Evolutionary conservation across 2,113 vertebrate species (phyloP).

Genomic region (Thunnus thynnus): DNA sequence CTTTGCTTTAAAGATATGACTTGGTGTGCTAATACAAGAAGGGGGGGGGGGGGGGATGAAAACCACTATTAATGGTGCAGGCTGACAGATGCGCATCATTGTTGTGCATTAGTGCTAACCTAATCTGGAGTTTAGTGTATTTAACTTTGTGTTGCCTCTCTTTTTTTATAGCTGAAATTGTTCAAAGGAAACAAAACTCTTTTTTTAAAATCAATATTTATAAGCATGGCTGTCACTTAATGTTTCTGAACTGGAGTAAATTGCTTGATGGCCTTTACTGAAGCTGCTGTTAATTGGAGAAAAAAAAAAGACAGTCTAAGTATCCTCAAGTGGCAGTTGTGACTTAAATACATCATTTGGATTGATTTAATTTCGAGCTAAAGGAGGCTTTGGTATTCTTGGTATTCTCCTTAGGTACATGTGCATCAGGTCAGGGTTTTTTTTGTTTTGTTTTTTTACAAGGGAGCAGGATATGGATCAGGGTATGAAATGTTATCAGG

Average conservation of each 20-base stretch:
- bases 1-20: neutral
- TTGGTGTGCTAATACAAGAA: neutral
- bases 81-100: neutral
- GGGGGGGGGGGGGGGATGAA: no score
- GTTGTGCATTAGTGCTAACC: neutral
- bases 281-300: conserved; percentile 3
- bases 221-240: neutral
- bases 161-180: neutral
- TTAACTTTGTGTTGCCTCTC: neutral
- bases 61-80: neutral
- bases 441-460: neutral
- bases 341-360: conserved; percentile 12
- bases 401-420: neutral
- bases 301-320: conserved; percentile 8
- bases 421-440: no score
- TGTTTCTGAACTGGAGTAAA: neutral
- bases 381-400: neutral
- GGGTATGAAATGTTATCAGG: neutral
- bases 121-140: neutral
- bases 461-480: neutral
- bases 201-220: neutral
- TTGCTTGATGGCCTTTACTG: neutral
- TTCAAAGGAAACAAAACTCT: neutral
- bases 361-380: conserved; percentile 1
- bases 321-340: conserved; percentile 10